A percentile compares a stretch with the other conserved stretches of the same genome.
These are phyloP conservation scores for Prunella fulvescens DNA, from an alignment of 2,113 vertebrate genomes.

Conservation along the genomic window DNA sequence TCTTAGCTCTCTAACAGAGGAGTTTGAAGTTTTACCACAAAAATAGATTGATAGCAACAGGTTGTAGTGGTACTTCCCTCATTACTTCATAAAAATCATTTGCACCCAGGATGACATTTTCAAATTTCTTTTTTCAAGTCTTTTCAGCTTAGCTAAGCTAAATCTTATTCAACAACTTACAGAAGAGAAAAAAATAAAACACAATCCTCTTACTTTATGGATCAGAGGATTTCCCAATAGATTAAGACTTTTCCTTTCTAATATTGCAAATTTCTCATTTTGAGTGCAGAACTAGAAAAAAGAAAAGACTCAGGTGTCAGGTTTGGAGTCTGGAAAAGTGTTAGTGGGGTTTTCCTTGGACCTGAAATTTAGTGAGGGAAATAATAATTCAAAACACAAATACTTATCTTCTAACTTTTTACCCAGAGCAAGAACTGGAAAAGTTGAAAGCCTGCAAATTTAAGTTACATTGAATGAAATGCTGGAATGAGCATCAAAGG, in stretches of 20 bases:
- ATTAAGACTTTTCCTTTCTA: constrained; percentile 52
- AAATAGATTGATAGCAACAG: background rate
- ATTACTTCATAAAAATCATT: constrained; percentile 21
- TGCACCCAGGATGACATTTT: constrained; percentile 49
- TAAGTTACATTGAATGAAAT: background rate
- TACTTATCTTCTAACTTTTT: background rate
- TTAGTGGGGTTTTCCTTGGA: background rate
- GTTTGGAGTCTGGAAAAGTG: background rate
- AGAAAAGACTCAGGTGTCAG: background rate
- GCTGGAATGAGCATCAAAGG: background rate
- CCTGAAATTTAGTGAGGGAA: background rate
- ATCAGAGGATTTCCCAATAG: constrained; percentile 62
- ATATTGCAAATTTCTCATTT: constrained; percentile 34
- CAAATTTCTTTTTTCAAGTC: background rate
- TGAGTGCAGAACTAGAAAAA: background rate
- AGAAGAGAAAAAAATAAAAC: background rate
- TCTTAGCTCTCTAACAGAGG: rapidly evolving
- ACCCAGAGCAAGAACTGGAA: background rate
- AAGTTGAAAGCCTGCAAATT: background rate
- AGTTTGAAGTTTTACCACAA: background rate
- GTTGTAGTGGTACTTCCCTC: background rate
- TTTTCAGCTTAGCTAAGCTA: background rate
- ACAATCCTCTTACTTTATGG: constrained; percentile 48
- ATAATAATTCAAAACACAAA: background rate
- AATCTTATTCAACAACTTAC: constrained; percentile 10